Evolutionary conservation across 2,888 invertebrate genomes (phyloP).

Genomic region (Muschampia plurimacula): DNA sequence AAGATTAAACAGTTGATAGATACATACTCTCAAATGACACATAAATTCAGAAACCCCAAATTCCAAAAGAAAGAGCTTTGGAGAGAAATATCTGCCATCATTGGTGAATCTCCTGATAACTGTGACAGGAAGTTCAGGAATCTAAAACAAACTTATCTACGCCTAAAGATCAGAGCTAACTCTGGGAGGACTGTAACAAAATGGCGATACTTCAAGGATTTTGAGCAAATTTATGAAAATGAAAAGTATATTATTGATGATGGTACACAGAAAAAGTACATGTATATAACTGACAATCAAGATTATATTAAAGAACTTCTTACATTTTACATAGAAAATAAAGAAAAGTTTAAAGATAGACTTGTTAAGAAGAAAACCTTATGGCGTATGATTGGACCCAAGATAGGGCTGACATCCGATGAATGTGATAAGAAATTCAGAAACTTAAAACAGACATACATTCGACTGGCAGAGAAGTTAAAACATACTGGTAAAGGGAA

Average conservation of each 20-base stretch:
- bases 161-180: slow-evolving; percentile 64
- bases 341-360: slow-evolving; percentile 69
- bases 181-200: slow-evolving; percentile 63
- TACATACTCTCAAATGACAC: slow-evolving; percentile 66
- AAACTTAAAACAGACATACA: slow-evolving; percentile 76
- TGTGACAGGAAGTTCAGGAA: slow-evolving; percentile 80
- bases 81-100: slow-evolving; percentile 66
- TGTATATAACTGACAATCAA: slow-evolving; percentile 55
- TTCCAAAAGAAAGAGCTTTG: slow-evolving; percentile 76
- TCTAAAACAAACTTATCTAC: slow-evolving; percentile 74
- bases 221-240: slow-evolving; percentile 66
- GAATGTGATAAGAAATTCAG: slow-evolving; percentile 77
- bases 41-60: slow-evolving; percentile 72
- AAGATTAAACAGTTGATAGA: slow-evolving; percentile 68
- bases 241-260: slow-evolving; percentile 44
- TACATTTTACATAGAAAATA: slow-evolving; percentile 70
- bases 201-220: slow-evolving; percentile 75
- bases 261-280: slow-evolving; percentile 44
- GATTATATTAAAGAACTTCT: slow-evolving; percentile 72
- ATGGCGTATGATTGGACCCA: slow-evolving; percentile 66
- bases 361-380: slow-evolving; percentile 68
- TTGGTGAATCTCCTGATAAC: slow-evolving; percentile 62
- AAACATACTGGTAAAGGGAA: slow-evolving; percentile 61
- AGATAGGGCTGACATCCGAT: slow-evolving; percentile 66
- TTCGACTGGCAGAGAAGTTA: slow-evolving; percentile 67